Conservation (phyloP, 2,113 vertebrate genomes). For the Leptocoma aspasia region DNA sequence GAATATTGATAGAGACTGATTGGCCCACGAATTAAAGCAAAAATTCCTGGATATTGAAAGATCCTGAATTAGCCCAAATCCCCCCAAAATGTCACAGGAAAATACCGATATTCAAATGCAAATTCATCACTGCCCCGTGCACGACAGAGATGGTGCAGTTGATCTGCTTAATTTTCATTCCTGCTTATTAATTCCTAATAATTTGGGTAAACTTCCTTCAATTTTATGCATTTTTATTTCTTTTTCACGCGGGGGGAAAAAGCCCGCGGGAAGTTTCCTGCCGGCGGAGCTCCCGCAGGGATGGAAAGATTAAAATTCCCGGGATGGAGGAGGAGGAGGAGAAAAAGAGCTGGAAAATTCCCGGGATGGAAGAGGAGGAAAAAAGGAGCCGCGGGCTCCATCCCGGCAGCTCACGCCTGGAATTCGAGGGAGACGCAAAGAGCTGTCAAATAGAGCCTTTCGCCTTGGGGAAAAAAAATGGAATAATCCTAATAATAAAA, state of each 20-base stretch:
- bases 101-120: background rate
- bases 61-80: background rate
- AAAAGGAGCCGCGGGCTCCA: background rate
- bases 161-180: background rate
- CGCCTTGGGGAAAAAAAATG: accelerated
- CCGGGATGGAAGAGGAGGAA: background rate
- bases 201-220: background rate
- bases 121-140: background rate
- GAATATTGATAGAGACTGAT: no score
- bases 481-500: background rate
- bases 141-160: accelerated
- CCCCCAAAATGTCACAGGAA: accelerated
- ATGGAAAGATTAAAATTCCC: background rate
- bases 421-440: background rate
- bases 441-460: background rate
- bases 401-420: background rate
- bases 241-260: background rate
- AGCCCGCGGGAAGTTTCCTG: background rate
- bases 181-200: background rate
- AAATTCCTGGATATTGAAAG: background rate
- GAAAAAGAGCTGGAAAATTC: background rate
- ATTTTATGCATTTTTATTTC: background rate
- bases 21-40: background rate
- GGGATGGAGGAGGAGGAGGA: background rate
- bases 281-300: background rate